These are phyloP conservation scores for Ammodytes marinus DNA, from an alignment of 2,113 vertebrate genomes.

Conservation along the genomic window DNA sequence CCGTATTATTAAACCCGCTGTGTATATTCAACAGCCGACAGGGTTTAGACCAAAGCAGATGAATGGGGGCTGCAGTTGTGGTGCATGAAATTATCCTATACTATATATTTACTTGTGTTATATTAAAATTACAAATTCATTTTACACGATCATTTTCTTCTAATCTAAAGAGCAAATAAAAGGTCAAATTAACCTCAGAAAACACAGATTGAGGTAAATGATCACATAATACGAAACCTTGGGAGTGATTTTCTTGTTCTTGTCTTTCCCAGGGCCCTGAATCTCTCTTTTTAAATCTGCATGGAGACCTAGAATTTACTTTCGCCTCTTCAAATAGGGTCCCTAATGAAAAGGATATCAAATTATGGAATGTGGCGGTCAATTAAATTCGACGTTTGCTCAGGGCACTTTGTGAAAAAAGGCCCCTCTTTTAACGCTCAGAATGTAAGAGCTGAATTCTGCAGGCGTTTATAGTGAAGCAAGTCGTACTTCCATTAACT, in stretches of 20 bases:
- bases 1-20: constrained; percentile 14
- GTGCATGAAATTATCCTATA: background rate
- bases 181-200: background rate
- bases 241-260: background rate
- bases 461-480: constrained; percentile 16
- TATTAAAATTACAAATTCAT: no score
- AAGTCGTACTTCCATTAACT: constrained; percentile 29
- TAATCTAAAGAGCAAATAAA: no score
- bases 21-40: constrained; percentile 6
- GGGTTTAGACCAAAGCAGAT: constrained; percentile 6
- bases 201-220: background rate
- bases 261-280: background rate
- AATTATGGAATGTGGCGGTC: constrained; percentile 21
- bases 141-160: no score
- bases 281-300: background rate
- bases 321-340: constrained; percentile 13
- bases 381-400: constrained; percentile 28
- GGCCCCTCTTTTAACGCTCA: constrained; percentile 14
- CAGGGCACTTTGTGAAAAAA: constrained; percentile 8
- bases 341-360: constrained; percentile 18
- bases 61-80: background rate
- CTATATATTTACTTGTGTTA: no score
- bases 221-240: background rate
- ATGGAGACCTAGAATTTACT: constrained; percentile 3
- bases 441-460: constrained; percentile 6